These are phyloP conservation scores for Nibea coibor DNA, from an alignment of 2,113 vertebrate genomes.

Conservation along the genomic window DNA sequence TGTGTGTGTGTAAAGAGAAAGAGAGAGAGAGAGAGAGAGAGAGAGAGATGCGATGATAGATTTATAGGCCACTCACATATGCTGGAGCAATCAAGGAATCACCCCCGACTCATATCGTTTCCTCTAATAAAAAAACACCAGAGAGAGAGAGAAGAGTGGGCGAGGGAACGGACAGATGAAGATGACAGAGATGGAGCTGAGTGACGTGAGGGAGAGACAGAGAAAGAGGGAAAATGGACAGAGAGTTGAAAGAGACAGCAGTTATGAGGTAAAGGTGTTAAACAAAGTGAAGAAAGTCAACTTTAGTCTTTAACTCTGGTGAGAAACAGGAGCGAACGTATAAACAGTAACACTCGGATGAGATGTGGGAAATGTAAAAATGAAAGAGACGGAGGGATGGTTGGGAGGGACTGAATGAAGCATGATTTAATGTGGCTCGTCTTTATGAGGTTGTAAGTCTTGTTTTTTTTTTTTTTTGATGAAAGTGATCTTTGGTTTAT, in stretches of 20 bases:
- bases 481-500: constrained; percentile 65
- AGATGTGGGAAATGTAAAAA: constrained; percentile 11
- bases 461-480: constrained; percentile 37
- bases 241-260: constrained; percentile 17
- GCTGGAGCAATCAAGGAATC: constrained; percentile 85
- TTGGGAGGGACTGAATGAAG: constrained; percentile 9
- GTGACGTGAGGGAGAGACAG: constrained; percentile 20
- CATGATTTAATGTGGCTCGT: constrained; percentile 49
- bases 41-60: constrained; percentile 56
- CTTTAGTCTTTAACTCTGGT: neutral
- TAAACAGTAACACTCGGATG: neutral
- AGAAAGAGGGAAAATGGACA: neutral
- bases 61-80: constrained; percentile 75
- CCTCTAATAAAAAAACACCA: constrained; percentile 78
- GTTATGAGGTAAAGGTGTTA: neutral
- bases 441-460: constrained; percentile 69
- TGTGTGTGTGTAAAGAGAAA: constrained; percentile 7
- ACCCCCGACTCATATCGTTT: constrained; percentile 83
- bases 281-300: too few species aligned
- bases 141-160: constrained; percentile 11
- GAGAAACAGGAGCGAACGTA: neutral
- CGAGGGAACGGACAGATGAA: constrained; percentile 3
- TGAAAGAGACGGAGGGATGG: constrained; percentile 10
- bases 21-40: neutral
- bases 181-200: constrained; percentile 39